phyloP scores from a whole-genome alignment of 2,113 vertebrate species.

The Apodemus speciosus region DNA sequence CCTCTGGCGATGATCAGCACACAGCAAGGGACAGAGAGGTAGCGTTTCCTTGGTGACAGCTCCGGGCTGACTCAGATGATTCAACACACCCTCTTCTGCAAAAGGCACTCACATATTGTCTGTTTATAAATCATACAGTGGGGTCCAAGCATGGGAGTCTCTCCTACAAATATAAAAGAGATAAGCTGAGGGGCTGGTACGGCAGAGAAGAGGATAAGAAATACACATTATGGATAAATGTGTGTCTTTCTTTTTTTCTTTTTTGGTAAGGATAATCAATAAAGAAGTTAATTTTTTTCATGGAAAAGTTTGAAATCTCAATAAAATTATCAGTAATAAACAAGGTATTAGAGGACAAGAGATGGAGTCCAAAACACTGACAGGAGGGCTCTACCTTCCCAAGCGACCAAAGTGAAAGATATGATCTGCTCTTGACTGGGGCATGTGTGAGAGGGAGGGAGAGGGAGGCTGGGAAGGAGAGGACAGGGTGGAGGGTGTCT shows the following conservation, averaged over 20 bases:
- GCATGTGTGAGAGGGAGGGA: constrained; percentile 63
- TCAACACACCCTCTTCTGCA: constrained; percentile 85
- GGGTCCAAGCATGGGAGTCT: constrained; percentile 75
- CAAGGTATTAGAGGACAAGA: constrained; percentile 79
- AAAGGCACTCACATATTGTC: constrained; percentile 87
- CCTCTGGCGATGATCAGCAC: constrained; percentile 84
- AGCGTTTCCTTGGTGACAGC: constrained; percentile 82
- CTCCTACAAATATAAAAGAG: constrained; percentile 81
- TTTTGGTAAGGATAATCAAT: constrained; percentile 68
- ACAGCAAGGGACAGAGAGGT: constrained; percentile 88
- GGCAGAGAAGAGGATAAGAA: constrained; percentile 74
- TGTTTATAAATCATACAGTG: constrained; percentile 82
- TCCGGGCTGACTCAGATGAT: constrained; percentile 81
- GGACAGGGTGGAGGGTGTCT: neutral
- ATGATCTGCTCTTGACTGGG: constrained; percentile 75
- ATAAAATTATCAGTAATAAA: constrained; percentile 83
- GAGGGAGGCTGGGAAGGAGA: constrained; percentile 16
- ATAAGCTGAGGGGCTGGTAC: constrained; percentile 75
- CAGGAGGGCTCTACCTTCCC: constrained; percentile 73
- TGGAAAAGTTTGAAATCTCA: constrained; percentile 78
- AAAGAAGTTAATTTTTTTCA: constrained; percentile 65
- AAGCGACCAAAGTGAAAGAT: constrained; percentile 74
- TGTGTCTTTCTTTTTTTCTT: constrained; percentile 9
- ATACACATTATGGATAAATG: constrained; percentile 73
- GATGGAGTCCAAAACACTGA: constrained; percentile 70